Percentiles rank a stretch among this genome's conserved stretches.
phyloP scores from a whole-genome alignment of 2,113 vertebrate genomes.

The Morone saxatilis region DNA sequence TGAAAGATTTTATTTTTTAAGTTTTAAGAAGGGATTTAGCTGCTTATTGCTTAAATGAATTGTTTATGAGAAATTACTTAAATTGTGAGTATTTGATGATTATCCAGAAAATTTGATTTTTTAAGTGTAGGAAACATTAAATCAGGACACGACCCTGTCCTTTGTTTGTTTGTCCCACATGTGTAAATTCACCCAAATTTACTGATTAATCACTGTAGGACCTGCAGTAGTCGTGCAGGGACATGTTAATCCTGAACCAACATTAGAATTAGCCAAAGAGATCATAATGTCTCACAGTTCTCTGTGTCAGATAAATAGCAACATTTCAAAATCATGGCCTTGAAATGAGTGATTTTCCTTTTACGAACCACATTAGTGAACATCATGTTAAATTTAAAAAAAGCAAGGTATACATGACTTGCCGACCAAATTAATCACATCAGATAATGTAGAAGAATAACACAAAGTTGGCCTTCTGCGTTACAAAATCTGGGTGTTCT shows the following conservation, averaged over 20 bases:
- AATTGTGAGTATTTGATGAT: not conserved
- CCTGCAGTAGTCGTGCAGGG: not conserved
- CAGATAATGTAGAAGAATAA: not conserved
- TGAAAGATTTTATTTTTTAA: slow-evolving; percentile 1
- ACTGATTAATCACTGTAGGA: not conserved
- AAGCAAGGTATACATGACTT: not conserved
- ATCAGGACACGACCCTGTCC: no score
- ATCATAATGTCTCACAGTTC: slow-evolving; percentile 1
- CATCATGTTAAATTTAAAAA: no score
- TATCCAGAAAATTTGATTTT: not conserved
- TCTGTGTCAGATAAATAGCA: slow-evolving; percentile 12
- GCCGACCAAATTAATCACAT: not conserved
- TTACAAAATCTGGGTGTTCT: no score
- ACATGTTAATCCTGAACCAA: not conserved
- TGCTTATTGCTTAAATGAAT: not conserved
- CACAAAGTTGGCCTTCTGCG: not conserved
- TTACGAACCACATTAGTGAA: no score
- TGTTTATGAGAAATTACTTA: not conserved
- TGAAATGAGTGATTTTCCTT: not conserved
- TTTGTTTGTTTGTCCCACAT: not conserved
- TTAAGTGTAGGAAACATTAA: no score
- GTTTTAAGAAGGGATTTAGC: not conserved
- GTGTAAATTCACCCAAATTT: not conserved
- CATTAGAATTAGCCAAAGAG: slow-evolving; percentile 16
- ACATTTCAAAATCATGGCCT: slow-evolving; percentile 6